These are phyloP conservation scores for Xestia xanthographa DNA, from an alignment of 2,888 invertebrate genomes.

Conservation along the genomic window DNA sequence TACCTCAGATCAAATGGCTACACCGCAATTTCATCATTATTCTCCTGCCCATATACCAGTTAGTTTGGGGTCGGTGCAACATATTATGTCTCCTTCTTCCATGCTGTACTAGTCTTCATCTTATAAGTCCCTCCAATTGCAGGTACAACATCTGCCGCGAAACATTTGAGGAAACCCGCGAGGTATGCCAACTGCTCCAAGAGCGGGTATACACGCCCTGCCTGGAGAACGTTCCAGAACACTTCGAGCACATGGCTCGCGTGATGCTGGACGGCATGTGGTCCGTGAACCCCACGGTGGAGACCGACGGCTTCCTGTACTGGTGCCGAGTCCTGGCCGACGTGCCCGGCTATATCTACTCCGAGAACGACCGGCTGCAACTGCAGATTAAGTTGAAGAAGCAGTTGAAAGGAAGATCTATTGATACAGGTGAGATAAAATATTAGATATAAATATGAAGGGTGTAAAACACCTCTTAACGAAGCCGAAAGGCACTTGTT, in stretches of 20 bases:
- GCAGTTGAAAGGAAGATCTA: slow-evolving; percentile 76
- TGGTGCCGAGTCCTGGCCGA: slow-evolving; percentile 89
- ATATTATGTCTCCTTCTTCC: background rate
- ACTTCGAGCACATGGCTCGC: slow-evolving; percentile 92
- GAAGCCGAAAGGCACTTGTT: too few relatives aligned
- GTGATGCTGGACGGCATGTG: slow-evolving; percentile 93
- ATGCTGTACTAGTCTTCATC: background rate
- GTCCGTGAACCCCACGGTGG: slow-evolving; percentile 92
- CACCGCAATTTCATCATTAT: background rate
- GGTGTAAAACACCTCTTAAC: too few relatives aligned
- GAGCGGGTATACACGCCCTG: slow-evolving; percentile 92
- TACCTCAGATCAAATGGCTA: background rate
- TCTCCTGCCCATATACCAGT: background rate
- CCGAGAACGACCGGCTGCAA: slow-evolving; percentile 76
- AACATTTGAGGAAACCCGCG: slow-evolving; percentile 91
- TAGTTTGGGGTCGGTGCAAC: background rate
- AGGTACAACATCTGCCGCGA: slow-evolving; percentile 94
- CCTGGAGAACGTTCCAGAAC: slow-evolving; percentile 90
- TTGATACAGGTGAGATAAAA: slow-evolving; percentile 76
- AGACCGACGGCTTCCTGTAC: slow-evolving; percentile 87
- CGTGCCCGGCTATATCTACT: slow-evolving; percentile 90
- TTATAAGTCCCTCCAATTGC: slow-evolving; percentile 35
- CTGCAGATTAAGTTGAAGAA: slow-evolving; percentile 75
- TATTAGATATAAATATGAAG: too few relatives aligned
- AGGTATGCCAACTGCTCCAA: slow-evolving; percentile 90